These are phyloP conservation scores for Nudaria mundana DNA, from an alignment of 2,888 invertebrate species.

Conservation along the genomic window DNA sequence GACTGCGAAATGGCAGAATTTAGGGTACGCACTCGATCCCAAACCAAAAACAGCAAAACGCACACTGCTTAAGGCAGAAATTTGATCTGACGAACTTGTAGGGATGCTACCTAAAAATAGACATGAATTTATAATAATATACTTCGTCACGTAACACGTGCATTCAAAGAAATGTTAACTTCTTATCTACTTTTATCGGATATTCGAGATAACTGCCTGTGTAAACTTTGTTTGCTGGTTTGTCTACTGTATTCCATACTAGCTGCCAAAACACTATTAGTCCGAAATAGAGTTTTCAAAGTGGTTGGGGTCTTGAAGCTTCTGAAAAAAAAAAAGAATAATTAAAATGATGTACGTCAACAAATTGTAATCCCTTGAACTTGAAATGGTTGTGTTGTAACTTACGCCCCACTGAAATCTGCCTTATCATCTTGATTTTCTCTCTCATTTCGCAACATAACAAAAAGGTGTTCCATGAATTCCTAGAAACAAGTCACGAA, in stretches of 20 bases:
- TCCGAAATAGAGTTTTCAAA: conserved; percentile 64
- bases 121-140: conserved; percentile 4
- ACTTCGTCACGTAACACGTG: no score
- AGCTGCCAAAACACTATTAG: conserved; percentile 84
- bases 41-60: conserved; percentile 96
- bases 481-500: conserved; percentile 52
- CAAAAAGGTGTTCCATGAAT: conserved; percentile 63
- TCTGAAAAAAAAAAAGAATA: conserved; percentile 42
- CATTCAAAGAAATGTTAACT: no score
- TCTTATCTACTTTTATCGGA: conserved; percentile 76
- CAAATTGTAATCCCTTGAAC: no score
- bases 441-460: conserved; percentile 62
- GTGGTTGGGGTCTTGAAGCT: conserved; percentile 81
- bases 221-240: conserved; percentile 7
- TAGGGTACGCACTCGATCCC: conserved; percentile 97
- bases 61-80: conserved; percentile 94
- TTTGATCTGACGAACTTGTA: conserved; percentile 87
- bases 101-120: conserved; percentile 83
- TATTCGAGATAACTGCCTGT: conserved; percentile 82
- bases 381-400: no score
- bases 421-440: conserved; percentile 45
- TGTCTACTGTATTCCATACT: conserved; percentile 62
- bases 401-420: conserved; percentile 6
- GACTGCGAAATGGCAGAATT: conserved; percentile 96
- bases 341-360: no score